Base-by-base conservation (phyloP, 1,140 invertebrate species). In the Araneus ventricosus region DNA sequence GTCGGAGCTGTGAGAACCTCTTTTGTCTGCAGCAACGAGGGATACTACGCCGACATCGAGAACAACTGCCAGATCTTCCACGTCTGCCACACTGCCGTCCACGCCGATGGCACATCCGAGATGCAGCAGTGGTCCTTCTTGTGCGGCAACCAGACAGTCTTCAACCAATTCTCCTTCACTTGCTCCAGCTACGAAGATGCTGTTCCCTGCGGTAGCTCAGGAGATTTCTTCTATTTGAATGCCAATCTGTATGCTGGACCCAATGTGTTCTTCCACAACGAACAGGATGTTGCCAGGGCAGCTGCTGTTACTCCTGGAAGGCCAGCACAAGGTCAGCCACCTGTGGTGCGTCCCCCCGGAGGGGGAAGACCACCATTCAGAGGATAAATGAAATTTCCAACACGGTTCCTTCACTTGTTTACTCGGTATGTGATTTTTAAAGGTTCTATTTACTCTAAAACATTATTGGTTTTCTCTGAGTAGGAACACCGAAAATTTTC, bases 81-180 rank as follows among this genome's bases (percentile, higher is more conserved):
- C 94, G 94, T 95, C 41, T 95, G 95, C 94, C 92, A 95, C 20
- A 97, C 98, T 0, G 96, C 97, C 0, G 96, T 96, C 67, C 96
- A 96, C 30, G 95, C 96, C 1, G 96, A 97, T 93, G 97, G 97
- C 0, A 88, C 30, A 20, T n/a, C 87, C 24, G 85, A 94, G 7
- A 90, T 84, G 75, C 93, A 63, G 2, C 94, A 95, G 27, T 98
- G 97, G 97, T 98, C 97, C 94, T 98, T 98, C 95, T 98, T 98
- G 91, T 98, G 98, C 93, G 98, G 98, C 0, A 96, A 97, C 86
- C 97, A 98, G 94, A 98, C 98, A 1, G 96, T 98, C 70, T 95
- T 95, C 94, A 98, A 98, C 95, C 98, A 98, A 96, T 97, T 98
- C 95, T 95, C 94, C 5, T 93, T 95, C 24, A 95, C 95, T 4